Conservation (phyloP, 1,140 invertebrate genomes). For the Panagrolaimus sp. region DNA sequence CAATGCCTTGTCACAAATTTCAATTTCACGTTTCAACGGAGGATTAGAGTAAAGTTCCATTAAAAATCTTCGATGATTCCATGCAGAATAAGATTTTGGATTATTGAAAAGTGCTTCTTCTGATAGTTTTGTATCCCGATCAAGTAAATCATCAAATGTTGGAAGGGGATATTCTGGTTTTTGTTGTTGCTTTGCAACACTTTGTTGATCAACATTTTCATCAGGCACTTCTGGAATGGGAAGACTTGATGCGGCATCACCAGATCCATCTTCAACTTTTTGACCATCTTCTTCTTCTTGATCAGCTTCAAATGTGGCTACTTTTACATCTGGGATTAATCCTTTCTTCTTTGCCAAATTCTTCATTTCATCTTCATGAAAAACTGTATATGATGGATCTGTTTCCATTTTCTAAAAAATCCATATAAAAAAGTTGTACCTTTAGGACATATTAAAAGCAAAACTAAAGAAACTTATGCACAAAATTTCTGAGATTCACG, state of each 20-base stretch:
- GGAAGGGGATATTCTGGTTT: slow-evolving; percentile 4
- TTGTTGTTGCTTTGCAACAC: background rate
- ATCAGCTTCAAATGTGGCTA: background rate
- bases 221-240: background rate
- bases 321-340: background rate
- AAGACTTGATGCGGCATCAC: background rate
- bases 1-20: slow-evolving; percentile 42
- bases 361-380: slow-evolving; percentile 1
- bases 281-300: background rate
- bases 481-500: too few species aligned
- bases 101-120: slow-evolving; percentile 35
- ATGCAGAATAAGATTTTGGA: slow-evolving; percentile 43
- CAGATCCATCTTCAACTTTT: background rate
- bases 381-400: background rate
- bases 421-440: too few species aligned
- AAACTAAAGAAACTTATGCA: too few species aligned
- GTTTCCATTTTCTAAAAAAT: slow-evolving; percentile 16
- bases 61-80: slow-evolving; percentile 44
- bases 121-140: slow-evolving; percentile 40
- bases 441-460: too few species aligned
- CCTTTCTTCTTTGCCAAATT: background rate
- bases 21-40: slow-evolving; percentile 32
- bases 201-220: slow-evolving; percentile 30
- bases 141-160: slow-evolving; percentile 24
- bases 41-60: slow-evolving; percentile 25